phyloP scores from a whole-genome alignment of 2,113 vertebrate genomes.

The Argyrosomus japonicus region DNA sequence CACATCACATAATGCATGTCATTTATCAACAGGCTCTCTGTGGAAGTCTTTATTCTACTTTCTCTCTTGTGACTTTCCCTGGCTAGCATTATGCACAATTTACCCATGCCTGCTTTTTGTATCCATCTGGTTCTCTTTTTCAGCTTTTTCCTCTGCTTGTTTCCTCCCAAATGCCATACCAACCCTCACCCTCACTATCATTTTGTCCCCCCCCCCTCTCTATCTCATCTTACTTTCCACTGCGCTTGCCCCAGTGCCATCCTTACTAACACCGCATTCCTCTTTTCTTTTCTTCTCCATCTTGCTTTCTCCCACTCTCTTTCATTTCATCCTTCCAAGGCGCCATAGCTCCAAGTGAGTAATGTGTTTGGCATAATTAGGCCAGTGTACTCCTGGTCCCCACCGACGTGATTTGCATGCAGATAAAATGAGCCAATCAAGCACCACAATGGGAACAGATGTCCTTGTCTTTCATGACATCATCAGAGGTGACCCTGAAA shows the following conservation, averaged over 20 bases:
- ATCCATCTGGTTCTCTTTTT: constrained; percentile 70
- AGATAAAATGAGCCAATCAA: constrained; percentile 69
- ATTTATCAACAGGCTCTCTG: constrained; percentile 68
- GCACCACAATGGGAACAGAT: constrained; percentile 64
- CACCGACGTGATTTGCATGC: constrained; percentile 70
- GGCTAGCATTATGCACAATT: constrained; percentile 55
- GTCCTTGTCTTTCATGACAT: constrained; percentile 73
- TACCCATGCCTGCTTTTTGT: constrained; percentile 48
- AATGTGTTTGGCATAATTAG: constrained; percentile 78
- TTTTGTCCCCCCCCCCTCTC: constrained; percentile 29
- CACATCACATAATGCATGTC: constrained; percentile 63
- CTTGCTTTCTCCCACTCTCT: constrained; percentile 25
- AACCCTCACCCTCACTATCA: constrained; percentile 40
- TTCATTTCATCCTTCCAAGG: constrained; percentile 50
- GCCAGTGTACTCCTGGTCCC: constrained; percentile 61
- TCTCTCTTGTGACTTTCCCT: constrained; percentile 38
- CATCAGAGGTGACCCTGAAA: constrained; percentile 75
- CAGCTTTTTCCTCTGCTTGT: constrained; percentile 36
- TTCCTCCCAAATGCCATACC: constrained; percentile 34
- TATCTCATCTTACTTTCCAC: constrained; percentile 44
- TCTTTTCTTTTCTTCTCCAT: constrained; percentile 17
- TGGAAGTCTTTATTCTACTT: constrained; percentile 51
- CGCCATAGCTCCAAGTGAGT: constrained; percentile 58
- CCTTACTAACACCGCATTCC: not conserved
- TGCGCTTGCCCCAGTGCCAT: constrained; percentile 7